These are phyloP conservation scores for Mustela nigripes DNA, from an alignment of 2,113 vertebrate genomes.

Conservation along the genomic window DNA sequence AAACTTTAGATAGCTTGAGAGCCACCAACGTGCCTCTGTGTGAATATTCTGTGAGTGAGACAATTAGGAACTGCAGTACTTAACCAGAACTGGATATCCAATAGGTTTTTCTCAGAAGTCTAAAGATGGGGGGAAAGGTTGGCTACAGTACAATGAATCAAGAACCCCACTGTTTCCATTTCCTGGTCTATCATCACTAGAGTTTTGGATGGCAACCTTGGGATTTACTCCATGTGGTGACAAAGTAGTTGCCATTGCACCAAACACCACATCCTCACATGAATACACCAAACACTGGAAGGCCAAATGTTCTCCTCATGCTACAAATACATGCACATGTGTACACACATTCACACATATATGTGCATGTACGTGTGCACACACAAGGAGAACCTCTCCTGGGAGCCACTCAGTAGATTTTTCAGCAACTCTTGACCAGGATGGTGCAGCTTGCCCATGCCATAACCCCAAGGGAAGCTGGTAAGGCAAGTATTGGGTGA, in stretches of 20 bases:
- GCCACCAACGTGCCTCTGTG: not conserved
- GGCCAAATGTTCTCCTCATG: not conserved
- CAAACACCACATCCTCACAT: not conserved
- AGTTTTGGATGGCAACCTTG: not conserved
- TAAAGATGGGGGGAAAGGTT: not conserved
- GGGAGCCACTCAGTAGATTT: too few species aligned
- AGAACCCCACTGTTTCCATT: not conserved
- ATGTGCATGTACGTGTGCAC: not conserved
- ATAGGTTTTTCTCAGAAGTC: not conserved
- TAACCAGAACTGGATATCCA: not conserved
- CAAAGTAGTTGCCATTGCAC: not conserved
- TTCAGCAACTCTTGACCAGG: too few species aligned
- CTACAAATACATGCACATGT: not conserved
- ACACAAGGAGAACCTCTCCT: not conserved
- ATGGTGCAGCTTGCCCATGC: too few species aligned
- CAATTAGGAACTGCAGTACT: not conserved
- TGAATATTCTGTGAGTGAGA: not conserved
- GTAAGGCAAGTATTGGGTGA: too few species aligned
- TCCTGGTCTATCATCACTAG: not conserved
- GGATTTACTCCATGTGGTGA: not conserved
- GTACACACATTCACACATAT: not conserved
- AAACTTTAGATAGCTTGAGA: not conserved
- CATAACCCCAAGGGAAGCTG: too few species aligned
- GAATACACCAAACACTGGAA: not conserved
- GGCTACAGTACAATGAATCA: not conserved